These are phyloP conservation scores for Anarsia innoxiella DNA, from an alignment of 2,888 invertebrate species.

Conservation along the genomic window DNA sequence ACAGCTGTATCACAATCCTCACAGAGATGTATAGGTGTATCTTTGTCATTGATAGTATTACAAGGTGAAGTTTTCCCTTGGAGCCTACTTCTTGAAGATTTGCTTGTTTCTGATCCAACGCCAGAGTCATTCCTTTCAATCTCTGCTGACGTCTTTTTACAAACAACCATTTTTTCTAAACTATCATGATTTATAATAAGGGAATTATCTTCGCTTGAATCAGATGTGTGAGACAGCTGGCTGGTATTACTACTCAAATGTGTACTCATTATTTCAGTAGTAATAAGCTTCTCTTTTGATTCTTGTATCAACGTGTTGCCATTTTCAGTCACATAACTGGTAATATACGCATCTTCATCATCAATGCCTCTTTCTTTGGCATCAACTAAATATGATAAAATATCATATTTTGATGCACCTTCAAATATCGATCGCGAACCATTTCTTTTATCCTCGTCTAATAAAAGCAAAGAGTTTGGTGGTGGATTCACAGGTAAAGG, in stretches of 20 bases:
- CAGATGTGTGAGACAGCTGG: slow-evolving; percentile 87
- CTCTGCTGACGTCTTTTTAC: slow-evolving; percentile 80
- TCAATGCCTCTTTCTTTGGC: slow-evolving; percentile 85
- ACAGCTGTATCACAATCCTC: slow-evolving; percentile 91
- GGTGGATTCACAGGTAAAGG: slow-evolving; percentile 87
- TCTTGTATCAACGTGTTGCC: slow-evolving; percentile 71
- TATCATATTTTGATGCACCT: slow-evolving; percentile 91
- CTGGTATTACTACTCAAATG: slow-evolving; percentile 82
- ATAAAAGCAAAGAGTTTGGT: slow-evolving; percentile 78
- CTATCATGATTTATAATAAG: slow-evolving; percentile 77
- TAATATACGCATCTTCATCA: slow-evolving; percentile 82
- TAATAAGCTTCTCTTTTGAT: slow-evolving; percentile 74
- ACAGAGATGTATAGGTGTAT: slow-evolving; percentile 80
- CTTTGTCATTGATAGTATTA: slow-evolving; percentile 68
- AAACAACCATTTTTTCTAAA: slow-evolving; percentile 70
- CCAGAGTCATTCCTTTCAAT: slow-evolving; percentile 95
- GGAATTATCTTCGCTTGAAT: slow-evolving; percentile 89
- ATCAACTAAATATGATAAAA: slow-evolving; percentile 91
- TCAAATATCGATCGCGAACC: slow-evolving; percentile 83
- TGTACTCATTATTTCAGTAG: slow-evolving; percentile 40
- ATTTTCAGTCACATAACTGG: slow-evolving; percentile 72
- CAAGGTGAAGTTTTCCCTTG: slow-evolving; percentile 74
- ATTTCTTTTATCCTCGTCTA: slow-evolving; percentile 81
- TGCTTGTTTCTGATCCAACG: slow-evolving; percentile 93
- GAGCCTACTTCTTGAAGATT: slow-evolving; percentile 85